phyloP scores from a whole-genome alignment of 1,140 invertebrate species.

The Cydia pomonella region DNA sequence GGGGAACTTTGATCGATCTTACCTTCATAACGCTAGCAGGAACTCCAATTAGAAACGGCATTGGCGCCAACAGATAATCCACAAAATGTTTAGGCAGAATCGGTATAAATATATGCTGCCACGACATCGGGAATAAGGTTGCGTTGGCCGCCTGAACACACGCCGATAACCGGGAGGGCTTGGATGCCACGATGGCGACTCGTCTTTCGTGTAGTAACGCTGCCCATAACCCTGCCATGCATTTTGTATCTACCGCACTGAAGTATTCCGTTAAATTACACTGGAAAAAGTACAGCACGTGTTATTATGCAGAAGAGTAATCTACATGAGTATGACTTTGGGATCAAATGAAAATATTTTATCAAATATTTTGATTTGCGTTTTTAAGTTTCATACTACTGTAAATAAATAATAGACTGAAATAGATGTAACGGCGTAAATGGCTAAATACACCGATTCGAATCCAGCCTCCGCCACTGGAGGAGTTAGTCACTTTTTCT shows the following conservation, averaged over 20 bases:
- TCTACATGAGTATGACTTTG: no score
- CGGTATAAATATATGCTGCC: slow-evolving; percentile 99
- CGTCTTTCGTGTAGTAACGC: slow-evolving; percentile 96
- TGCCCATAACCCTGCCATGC: slow-evolving; percentile 97
- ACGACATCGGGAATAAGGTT: slow-evolving; percentile 97
- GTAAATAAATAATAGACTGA: no score
- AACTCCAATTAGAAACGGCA: slow-evolving; percentile 97
- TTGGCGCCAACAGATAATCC: slow-evolving; percentile 95
- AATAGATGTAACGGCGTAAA: no score
- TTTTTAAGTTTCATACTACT: no score
- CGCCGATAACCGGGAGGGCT: slow-evolving; percentile 92
- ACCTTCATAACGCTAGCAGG: slow-evolving; percentile 91
- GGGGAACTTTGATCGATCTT: slow-evolving; percentile 35
- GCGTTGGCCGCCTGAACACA: slow-evolving; percentile 97
- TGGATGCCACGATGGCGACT: slow-evolving; percentile 94
- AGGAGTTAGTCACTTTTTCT: no score
- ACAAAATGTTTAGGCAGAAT: slow-evolving; percentile 92
- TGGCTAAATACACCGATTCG: no score
- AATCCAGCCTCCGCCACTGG: no score
- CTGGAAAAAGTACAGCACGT: slow-evolving; percentile 81
- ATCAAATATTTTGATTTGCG: no score
- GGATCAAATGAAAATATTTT: no score
- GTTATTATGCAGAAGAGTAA: no score
- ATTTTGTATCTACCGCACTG: slow-evolving; percentile 93
- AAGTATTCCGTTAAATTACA: slow-evolving; percentile 98